Conservation (phyloP, 2,888 invertebrate genomes). For the Agriopis aurantiaria region DNA sequence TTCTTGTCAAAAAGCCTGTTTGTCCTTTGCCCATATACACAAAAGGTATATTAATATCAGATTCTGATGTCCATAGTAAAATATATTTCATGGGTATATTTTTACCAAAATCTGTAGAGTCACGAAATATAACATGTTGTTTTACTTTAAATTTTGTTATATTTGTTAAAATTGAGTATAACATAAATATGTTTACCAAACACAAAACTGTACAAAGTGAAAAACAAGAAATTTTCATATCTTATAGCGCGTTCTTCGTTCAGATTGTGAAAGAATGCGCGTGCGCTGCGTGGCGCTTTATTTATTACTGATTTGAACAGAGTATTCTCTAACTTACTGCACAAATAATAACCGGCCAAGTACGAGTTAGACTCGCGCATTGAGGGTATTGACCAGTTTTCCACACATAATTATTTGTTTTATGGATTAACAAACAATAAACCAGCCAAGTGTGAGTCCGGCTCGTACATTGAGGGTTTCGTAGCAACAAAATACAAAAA, state of each 20-base stretch:
- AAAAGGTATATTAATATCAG: conserved; percentile 57
- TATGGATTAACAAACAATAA: no score
- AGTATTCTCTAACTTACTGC: not conserved
- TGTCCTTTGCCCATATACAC: conserved; percentile 62
- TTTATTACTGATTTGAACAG: conserved; percentile 22
- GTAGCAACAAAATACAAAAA: no score
- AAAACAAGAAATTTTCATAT: conserved; percentile 32
- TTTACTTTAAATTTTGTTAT: not conserved
- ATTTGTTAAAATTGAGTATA: conserved; percentile 23
- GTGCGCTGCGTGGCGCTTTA: not conserved
- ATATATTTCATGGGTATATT: conserved; percentile 58
- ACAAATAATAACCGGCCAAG: not conserved
- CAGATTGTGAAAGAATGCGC: not conserved
- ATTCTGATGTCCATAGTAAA: conserved; percentile 64
- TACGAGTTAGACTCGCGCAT: no score
- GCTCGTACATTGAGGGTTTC: no score
- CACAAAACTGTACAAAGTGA: conserved; percentile 9
- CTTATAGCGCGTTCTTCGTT: conserved; percentile 1
- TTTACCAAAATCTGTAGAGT: not conserved
- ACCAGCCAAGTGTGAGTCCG: no score
- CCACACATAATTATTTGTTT: no score
- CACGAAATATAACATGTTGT: not conserved
- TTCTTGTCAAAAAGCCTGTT: conserved; percentile 58
- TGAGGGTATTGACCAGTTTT: no score
- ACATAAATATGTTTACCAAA: not conserved